phyloP scores from a whole-genome alignment of 1,140 invertebrate species.

The Notospermus geniculatus region DNA sequence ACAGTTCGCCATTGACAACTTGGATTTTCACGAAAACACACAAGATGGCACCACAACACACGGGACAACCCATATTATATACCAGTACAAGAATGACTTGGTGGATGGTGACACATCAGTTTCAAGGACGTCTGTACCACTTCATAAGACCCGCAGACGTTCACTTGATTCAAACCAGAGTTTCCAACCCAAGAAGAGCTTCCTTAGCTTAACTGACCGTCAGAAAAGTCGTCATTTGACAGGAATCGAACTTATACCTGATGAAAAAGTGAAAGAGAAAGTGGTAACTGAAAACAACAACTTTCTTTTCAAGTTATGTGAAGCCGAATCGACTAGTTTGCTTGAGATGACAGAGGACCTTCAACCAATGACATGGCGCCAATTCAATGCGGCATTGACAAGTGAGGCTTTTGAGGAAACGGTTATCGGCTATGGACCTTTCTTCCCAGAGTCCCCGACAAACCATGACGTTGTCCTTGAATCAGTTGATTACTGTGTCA shows the following conservation, averaged over 20 bases:
- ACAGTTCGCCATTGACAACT: background rate
- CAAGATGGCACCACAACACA: background rate
- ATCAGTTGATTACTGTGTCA: background rate
- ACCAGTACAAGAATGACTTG: background rate
- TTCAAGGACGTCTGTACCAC: background rate
- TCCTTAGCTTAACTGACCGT: background rate
- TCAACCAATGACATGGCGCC: background rate
- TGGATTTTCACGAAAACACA: slow-evolving; percentile 6
- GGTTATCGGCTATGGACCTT: background rate
- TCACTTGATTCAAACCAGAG: background rate
- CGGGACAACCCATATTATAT: background rate
- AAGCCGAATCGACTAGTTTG: background rate
- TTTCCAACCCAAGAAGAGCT: background rate
- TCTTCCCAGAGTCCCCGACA: background rate
- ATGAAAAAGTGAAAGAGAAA: background rate
- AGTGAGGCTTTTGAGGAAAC: background rate
- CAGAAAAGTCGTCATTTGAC: background rate
- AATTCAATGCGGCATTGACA: background rate
- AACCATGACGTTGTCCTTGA: background rate
- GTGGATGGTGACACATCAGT: too few species aligned
- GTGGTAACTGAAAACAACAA: background rate
- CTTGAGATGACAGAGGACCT: background rate
- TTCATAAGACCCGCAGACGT: background rate
- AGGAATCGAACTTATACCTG: background rate
- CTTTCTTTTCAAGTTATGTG: background rate